A percentile compares a stretch with the other conserved stretches of the same genome.
These are phyloP conservation scores for Sebastes hubbsi DNA, from an alignment of 2,797 vertebrate species.

Conservation along the genomic window DNA sequence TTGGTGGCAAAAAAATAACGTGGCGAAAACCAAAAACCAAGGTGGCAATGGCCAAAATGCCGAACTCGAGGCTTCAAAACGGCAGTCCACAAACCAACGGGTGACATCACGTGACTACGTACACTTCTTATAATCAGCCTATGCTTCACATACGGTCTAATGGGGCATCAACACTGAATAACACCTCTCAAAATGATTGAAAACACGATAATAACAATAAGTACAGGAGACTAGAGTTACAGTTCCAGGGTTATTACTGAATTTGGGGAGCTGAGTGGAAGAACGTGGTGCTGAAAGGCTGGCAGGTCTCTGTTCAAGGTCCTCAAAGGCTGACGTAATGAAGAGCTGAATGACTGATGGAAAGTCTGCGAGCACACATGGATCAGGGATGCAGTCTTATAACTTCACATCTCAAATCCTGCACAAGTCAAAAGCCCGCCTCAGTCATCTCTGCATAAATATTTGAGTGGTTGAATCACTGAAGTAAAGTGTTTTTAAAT, in stretches of 20 bases:
- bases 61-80: too few species aligned
- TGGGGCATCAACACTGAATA: not conserved
- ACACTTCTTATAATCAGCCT: too few species aligned
- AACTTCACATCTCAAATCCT: slow-evolving; percentile 27
- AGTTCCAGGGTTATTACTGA: not conserved
- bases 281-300: not conserved
- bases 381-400: not conserved
- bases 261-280: not conserved
- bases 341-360: slow-evolving; percentile 32
- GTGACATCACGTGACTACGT: too few species aligned
- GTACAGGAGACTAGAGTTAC: not conserved
- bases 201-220: not conserved
- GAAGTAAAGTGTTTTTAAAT: slow-evolving; percentile 43
- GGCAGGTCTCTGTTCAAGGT: not conserved
- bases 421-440: slow-evolving; percentile 12
- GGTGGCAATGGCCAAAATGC: too few species aligned
- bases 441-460: slow-evolving; percentile 28
- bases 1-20: too few species aligned
- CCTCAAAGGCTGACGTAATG: slow-evolving; percentile 11
- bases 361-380: slow-evolving; percentile 14
- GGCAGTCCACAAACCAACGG: too few species aligned
- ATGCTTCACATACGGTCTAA: not conserved
- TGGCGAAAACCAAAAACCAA: too few species aligned
- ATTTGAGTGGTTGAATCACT: slow-evolving; percentile 24
- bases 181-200: not conserved